Conservation (phyloP, 2,113 vertebrate genomes). For the Dicrurus megarhynchus region DNA sequence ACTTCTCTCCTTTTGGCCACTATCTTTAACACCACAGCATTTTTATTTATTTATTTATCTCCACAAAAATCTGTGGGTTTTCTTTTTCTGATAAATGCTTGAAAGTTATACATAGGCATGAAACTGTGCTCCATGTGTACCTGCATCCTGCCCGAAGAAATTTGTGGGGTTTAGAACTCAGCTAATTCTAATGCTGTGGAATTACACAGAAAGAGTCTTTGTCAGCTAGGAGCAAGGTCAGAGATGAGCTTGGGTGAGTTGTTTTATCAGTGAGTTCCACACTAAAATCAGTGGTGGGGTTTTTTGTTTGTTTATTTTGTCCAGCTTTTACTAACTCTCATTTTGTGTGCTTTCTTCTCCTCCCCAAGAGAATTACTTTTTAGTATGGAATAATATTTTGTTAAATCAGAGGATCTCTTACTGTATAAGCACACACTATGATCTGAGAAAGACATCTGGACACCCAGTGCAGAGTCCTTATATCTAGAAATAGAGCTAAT, state of each 20-base stretch:
- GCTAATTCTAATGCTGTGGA: neutral
- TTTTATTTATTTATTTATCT: neutral
- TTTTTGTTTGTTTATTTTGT: neutral
- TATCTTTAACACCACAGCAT: neutral
- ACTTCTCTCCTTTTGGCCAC: neutral
- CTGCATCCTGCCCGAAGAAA: neutral
- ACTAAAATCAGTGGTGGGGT: neutral
- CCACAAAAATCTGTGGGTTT: neutral
- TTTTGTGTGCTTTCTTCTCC: neutral
- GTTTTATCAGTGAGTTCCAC: neutral
- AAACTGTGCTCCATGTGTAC: neutral
- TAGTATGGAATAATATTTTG: neutral
- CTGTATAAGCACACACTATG: fast-evolving
- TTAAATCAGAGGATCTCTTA: neutral
- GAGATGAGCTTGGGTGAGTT: neutral
- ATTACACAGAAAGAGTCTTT: neutral
- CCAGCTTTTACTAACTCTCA: neutral
- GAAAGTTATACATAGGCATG: neutral
- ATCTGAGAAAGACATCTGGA: neutral
- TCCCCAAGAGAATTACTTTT: neutral
- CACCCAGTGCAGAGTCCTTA: neutral
- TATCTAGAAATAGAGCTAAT: neutral
- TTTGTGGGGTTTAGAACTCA: neutral
- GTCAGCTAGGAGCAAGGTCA: neutral
- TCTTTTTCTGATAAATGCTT: neutral